phyloP scores from a whole-genome alignment of 2,888 invertebrate species.

The Chymomyza amoena region DNA sequence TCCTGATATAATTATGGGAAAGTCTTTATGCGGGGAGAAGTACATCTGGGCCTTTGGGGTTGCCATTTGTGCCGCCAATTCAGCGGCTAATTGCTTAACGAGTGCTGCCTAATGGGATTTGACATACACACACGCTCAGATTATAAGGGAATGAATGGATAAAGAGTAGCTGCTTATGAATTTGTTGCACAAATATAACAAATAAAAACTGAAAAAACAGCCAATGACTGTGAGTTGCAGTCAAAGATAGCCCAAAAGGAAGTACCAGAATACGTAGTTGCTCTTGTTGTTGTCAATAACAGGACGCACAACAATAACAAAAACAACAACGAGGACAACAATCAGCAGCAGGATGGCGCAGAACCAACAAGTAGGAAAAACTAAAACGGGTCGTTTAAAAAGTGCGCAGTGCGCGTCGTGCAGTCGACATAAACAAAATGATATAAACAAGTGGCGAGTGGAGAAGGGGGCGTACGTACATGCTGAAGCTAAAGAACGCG shows the following conservation, averaged over 20 bases:
- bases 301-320: background rate
- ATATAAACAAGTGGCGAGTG: constrained; percentile 56
- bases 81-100: constrained; percentile 1
- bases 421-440: constrained; percentile 60
- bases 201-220: background rate
- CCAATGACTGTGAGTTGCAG: constrained; percentile 10
- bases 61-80: background rate
- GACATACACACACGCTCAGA: background rate
- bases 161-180: background rate
- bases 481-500: too few relatives aligned
- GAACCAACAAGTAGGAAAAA: constrained; percentile 35
- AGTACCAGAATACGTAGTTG: background rate
- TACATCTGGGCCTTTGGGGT: background rate
- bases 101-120: background rate
- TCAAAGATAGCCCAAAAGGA: background rate
- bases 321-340: constrained; percentile 16
- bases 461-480: background rate
- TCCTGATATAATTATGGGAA: too few relatives aligned
- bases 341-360: constrained; percentile 16
- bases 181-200: background rate
- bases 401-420: constrained; percentile 53
- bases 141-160: background rate
- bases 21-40: too few relatives aligned
- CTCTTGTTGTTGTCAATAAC: background rate
- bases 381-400: constrained; percentile 49